Evolutionary conservation across 2,888 invertebrate species (phyloP).

Genomic region (Matsumyia berberina): DNA sequence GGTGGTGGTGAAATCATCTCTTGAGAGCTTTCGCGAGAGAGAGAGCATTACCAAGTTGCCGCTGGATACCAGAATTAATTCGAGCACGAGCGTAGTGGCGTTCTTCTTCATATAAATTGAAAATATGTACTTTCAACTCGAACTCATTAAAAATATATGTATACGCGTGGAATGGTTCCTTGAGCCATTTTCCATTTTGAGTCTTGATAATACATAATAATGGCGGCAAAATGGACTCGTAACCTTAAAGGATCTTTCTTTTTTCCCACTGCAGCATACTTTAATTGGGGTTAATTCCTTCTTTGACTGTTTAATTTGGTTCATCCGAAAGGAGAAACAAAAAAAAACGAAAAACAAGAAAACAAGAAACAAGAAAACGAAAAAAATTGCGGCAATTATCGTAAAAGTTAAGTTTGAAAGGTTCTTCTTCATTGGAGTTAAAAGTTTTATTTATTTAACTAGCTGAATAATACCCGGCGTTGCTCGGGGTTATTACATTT

Average conservation of each 20-base stretch:
- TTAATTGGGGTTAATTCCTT: slow-evolving; percentile 14
- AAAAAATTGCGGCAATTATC: slow-evolving; percentile 28
- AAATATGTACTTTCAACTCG: slow-evolving; percentile 61
- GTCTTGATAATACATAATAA: slow-evolving; percentile 13
- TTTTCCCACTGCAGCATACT: background rate
- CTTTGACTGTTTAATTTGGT: background rate
- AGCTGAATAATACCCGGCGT: too few relatives aligned
- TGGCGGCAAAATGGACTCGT: background rate
- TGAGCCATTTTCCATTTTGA: slow-evolving; percentile 24
- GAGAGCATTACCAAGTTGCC: background rate
- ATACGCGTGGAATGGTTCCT: slow-evolving; percentile 3
- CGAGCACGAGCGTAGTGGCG: background rate
- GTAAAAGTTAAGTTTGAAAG: slow-evolving; percentile 19
- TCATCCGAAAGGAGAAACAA: too few relatives aligned
- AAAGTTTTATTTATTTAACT: slow-evolving; percentile 4
- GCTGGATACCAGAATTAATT: slow-evolving; percentile 17
- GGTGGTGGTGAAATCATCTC: background rate
- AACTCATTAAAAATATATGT: slow-evolving; percentile 57
- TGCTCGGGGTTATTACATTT: too few relatives aligned
- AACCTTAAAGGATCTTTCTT: background rate
- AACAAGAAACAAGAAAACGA: too few relatives aligned
- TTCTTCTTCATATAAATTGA: slow-evolving; percentile 21
- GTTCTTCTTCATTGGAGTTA: background rate
- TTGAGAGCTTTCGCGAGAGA: slow-evolving; percentile 12
- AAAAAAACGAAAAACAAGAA: too few relatives aligned